Percentiles rank a stretch among this genome's conserved stretches.
phyloP scores from a whole-genome alignment of 2,888 invertebrate genomes.

The Boloria euphrosyne region DNA sequence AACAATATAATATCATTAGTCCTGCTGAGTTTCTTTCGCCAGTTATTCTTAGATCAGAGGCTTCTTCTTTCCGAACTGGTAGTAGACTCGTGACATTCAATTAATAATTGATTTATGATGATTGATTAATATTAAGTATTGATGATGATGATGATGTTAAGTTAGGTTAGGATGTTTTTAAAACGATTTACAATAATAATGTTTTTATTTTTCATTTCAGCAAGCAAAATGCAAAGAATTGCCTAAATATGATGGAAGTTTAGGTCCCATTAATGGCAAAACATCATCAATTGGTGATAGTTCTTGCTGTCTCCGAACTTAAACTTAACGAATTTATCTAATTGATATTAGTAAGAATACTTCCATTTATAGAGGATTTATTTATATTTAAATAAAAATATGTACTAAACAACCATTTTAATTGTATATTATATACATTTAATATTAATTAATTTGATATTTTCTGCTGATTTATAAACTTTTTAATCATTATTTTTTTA shows the following conservation, averaged over 20 bases:
- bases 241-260: slow-evolving; percentile 87
- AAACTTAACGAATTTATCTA: slow-evolving; percentile 51
- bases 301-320: slow-evolving; percentile 82
- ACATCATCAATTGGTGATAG: slow-evolving; percentile 86
- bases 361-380: slow-evolving; percentile 30
- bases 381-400: slow-evolving; percentile 15
- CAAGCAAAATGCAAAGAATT: slow-evolving; percentile 93
- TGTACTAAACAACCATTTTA: not conserved
- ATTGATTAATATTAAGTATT: no score
- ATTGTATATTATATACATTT: not conserved
- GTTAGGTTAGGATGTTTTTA: no score
- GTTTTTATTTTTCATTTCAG: slow-evolving; percentile 65
- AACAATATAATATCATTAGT: no score
- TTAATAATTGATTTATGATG: no score
- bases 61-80: no score
- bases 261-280: slow-evolving; percentile 87
- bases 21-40: no score
- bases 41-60: no score
- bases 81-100: no score
- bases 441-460: not conserved
- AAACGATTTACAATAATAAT: not conserved
- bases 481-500: slow-evolving; percentile 14
- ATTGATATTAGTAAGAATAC: slow-evolving; percentile 50
- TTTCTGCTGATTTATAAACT: slow-evolving; percentile 17
- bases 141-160: no score